These are phyloP conservation scores for Pelodytes ibericus DNA, from an alignment of 2,797 vertebrate species.

Conservation along the genomic window DNA sequence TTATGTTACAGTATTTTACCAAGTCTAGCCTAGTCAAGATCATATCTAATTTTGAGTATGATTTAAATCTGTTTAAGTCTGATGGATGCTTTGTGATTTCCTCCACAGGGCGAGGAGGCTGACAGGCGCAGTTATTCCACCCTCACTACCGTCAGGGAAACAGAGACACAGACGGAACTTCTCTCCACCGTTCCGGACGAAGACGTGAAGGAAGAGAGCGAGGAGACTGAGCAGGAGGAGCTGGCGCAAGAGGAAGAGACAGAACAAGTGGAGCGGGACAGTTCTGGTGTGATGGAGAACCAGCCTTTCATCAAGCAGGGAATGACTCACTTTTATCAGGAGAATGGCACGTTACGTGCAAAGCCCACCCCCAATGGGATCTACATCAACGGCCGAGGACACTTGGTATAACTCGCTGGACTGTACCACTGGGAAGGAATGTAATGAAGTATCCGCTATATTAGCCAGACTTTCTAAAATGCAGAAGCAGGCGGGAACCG, in stretches of 20 bases:
- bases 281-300: constrained; percentile 69
- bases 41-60: too few species aligned
- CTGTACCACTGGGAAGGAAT: not conserved
- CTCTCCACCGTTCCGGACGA: constrained; percentile 68
- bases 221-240: constrained; percentile 62
- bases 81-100: too few species aligned
- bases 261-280: constrained; percentile 67
- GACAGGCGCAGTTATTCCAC: constrained; percentile 85
- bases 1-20: too few species aligned
- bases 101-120: constrained; percentile 69
- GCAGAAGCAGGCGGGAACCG: too few species aligned
- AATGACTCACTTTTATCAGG: constrained; percentile 79
- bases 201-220: constrained; percentile 53
- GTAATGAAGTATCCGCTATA: not conserved
- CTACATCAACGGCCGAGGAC: constrained; percentile 80
- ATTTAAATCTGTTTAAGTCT: too few species aligned
- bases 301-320: constrained; percentile 83
- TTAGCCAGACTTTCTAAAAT: not conserved
- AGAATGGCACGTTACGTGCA: constrained; percentile 80
- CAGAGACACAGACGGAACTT: constrained; percentile 77
- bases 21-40: too few species aligned
- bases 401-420: constrained; percentile 80
- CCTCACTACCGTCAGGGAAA: constrained; percentile 79
- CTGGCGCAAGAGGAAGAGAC: constrained; percentile 61
- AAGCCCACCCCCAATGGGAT: constrained; percentile 73